Conservation (phyloP, 1,140 invertebrate species). For the Drosophila leontia region DNA sequence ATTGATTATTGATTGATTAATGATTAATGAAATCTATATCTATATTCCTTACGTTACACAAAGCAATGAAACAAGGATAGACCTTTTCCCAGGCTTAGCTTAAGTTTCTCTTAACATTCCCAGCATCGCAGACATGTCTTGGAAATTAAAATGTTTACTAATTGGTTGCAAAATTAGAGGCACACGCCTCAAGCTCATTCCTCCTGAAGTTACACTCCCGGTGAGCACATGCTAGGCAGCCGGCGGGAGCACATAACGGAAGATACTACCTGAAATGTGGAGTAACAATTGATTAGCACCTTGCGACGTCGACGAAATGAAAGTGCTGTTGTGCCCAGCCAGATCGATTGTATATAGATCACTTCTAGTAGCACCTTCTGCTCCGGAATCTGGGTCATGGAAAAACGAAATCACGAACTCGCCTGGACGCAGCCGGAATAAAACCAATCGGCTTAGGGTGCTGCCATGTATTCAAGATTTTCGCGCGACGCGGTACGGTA, state of each 20-base stretch:
- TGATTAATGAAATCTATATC: not conserved
- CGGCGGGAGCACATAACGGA: slow-evolving; percentile 56
- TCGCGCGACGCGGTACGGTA: slow-evolving; percentile 51
- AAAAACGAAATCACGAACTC: slow-evolving; percentile 74
- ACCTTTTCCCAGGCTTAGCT: not conserved
- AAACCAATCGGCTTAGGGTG: slow-evolving; percentile 52
- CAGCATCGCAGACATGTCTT: not conserved
- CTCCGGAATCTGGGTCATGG: slow-evolving; percentile 62
- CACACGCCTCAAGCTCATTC: slow-evolving; percentile 42
- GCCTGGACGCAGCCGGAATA: slow-evolving; percentile 38
- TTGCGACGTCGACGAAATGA: slow-evolving; percentile 67
- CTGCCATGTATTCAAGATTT: slow-evolving; percentile 55
- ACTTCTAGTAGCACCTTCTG: slow-evolving; percentile 77
- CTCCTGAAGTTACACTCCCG: slow-evolving; percentile 9
- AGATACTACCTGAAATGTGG: slow-evolving; percentile 64
- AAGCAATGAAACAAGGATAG: not conserved
- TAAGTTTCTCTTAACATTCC: slow-evolving; percentile 1
- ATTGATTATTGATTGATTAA: no score
- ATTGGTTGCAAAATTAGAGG: slow-evolving; percentile 63
- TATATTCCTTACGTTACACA: not conserved
- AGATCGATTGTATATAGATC: slow-evolving; percentile 60
- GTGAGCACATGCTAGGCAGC: not conserved
- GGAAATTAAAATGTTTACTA: slow-evolving; percentile 25
- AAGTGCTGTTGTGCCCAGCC: slow-evolving; percentile 63
- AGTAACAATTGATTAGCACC: slow-evolving; percentile 80